Evolutionary conservation across 2,888 invertebrate genomes (phyloP), one percentile per base, ranked within the genome.

Genomic region (Campoletis raptor): DNA sequence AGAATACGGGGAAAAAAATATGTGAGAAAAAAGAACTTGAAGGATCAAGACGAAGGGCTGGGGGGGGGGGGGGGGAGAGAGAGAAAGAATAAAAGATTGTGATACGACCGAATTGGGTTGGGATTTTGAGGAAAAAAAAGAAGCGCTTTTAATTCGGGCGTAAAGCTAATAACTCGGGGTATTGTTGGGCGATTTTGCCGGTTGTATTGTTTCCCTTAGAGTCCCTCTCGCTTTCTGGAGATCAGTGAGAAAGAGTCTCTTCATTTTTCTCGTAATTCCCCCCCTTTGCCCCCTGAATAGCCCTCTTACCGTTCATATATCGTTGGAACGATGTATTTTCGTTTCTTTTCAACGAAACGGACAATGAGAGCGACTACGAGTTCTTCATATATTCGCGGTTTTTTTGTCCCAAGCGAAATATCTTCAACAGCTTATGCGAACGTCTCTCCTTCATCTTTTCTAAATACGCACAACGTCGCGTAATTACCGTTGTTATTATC

Each of bases 161-260:
- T 89, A 92, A 93, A 93, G 91, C 93, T 93, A 93, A 93, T 93
- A 93, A 93, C 92, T 93, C 92, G 90, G 37, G 88, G 91, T 91
- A 93, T 93, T 93, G 93, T 93, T 87, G 91, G 30, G 15, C 89
- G 90, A 91, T 91, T 90, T 90, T 90, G 88, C 88, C 85, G 89
- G 88, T 88, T 91, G 93, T 92, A 93, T 93, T 93, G 93, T 93
- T 93, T 93, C 92, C 93, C 91, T 90, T 82, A 85, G 83, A 67
- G 81, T 85, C 80, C 72, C 79, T 74, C 82, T 86, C 87, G 85
- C 74, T 82, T 87, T 90, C 87, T 85, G 78, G 42, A 61, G 40
- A 81, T 77, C 54, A 83, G 36, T 67, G 74, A 42, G 61, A 67
- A 57, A 66, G 37, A 78, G 64, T 76, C 76, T 72, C 72, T 64